These are phyloP conservation scores for Proteles cristata DNA, from an alignment of 2,113 vertebrate genomes.

Conservation along the genomic window DNA sequence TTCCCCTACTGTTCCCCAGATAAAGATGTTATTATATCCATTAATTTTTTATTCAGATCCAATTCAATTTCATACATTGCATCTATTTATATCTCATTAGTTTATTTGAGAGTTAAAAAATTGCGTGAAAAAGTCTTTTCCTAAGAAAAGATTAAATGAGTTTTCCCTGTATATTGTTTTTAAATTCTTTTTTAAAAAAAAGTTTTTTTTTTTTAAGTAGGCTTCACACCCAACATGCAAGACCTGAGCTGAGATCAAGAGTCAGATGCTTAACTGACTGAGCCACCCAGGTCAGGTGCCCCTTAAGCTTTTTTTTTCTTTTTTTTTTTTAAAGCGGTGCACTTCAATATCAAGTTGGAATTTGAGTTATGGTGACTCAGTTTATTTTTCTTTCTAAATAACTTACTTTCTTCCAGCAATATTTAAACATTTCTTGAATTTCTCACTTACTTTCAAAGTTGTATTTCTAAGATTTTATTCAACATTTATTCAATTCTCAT, in stretches of 20 bases:
- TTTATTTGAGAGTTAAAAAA: neutral
- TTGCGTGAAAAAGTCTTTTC: neutral
- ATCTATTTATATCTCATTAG: neutral
- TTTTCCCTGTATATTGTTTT: neutral
- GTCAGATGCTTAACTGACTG: no score
- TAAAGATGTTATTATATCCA: neutral
- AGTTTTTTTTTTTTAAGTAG: no score
- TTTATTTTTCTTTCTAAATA: constrained; percentile 53
- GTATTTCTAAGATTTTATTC: neutral
- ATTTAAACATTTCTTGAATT: neutral
- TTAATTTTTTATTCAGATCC: neutral
- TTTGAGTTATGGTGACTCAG: neutral
- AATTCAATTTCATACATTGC: neutral
- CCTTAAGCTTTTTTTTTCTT: neutral
- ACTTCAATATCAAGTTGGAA: constrained; percentile 10
- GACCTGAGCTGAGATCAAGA: no score
- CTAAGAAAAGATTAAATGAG: neutral
- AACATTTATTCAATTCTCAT: neutral
- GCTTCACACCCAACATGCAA: no score
- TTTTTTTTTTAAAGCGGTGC: neutral
- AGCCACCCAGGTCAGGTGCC: no score
- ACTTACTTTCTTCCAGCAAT: neutral
- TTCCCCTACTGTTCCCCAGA: neutral
- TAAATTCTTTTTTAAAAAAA: neutral
- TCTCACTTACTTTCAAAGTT: neutral